Percentiles rank a stretch among this genome's conserved stretches.
phyloP scores from a whole-genome alignment of 2,797 vertebrate genomes.

The Siniperca undulata region DNA sequence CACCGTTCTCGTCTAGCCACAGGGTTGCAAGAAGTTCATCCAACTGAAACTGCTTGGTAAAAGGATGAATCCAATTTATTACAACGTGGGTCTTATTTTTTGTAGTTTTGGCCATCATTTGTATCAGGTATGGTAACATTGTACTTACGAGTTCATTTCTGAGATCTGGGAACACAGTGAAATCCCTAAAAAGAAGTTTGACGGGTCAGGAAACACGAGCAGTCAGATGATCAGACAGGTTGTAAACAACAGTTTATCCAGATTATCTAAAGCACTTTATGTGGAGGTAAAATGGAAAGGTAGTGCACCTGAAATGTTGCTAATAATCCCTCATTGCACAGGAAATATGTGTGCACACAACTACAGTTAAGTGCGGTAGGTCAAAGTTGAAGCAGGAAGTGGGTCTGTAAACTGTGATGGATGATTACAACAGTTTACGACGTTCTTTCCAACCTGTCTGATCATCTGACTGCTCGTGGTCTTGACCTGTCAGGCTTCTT shows the following conservation, averaged over 20 bases:
- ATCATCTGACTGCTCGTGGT: background rate
- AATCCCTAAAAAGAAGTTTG: background rate
- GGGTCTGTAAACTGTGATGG: background rate
- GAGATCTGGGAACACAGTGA: background rate
- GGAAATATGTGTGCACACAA: background rate
- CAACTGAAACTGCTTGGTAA: background rate
- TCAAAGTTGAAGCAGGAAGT: constrained; percentile 8
- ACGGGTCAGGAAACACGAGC: too few species aligned
- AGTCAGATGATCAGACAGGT: too few species aligned
- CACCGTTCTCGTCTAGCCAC: background rate
- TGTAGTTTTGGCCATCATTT: background rate
- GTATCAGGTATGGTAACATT: background rate
- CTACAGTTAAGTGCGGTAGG: background rate
- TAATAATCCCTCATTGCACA: background rate
- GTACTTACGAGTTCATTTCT: background rate
- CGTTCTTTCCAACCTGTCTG: background rate
- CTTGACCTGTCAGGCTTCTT: background rate
- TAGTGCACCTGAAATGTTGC: background rate
- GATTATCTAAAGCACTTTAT: background rate
- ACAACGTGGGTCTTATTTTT: background rate
- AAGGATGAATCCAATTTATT: background rate
- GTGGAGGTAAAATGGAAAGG: background rate
- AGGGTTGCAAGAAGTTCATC: background rate
- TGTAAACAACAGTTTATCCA: background rate
- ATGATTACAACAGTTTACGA: too few species aligned